A percentile compares a stretch with the other conserved stretches of the same genome.
These are phyloP conservation scores for Lethrus apterus DNA, from an alignment of 1,140 invertebrate genomes.

Conservation along the genomic window DNA sequence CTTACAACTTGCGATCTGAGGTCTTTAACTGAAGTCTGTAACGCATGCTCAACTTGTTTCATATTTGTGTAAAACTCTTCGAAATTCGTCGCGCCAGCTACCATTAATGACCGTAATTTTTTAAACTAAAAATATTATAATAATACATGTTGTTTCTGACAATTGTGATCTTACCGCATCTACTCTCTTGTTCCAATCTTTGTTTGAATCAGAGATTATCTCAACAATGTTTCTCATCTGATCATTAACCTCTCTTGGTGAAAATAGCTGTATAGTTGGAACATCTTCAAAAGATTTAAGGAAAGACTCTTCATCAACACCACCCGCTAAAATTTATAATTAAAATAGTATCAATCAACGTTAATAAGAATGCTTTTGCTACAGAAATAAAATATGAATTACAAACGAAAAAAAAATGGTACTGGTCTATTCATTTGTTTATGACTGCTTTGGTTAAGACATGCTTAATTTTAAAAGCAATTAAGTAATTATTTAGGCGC, in stretches of 20 bases:
- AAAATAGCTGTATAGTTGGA: slow-evolving; percentile 74
- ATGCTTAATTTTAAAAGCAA: too few relatives aligned
- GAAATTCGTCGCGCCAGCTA: slow-evolving; percentile 70
- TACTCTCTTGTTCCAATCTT: slow-evolving; percentile 89
- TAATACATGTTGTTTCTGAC: neutral
- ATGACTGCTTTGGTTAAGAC: too few relatives aligned
- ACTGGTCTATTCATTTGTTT: too few relatives aligned
- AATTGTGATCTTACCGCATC: slow-evolving; percentile 62
- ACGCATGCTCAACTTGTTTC: slow-evolving; percentile 71
- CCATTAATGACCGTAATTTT: slow-evolving; percentile 72
- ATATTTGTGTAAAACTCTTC: slow-evolving; percentile 76
- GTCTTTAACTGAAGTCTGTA: slow-evolving; percentile 82
- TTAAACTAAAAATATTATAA: slow-evolving; percentile 58
- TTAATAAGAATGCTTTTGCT: too few relatives aligned
- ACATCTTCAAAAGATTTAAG: slow-evolving; percentile 78
- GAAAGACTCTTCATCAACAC: slow-evolving; percentile 84
- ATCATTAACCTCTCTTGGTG: slow-evolving; percentile 76
- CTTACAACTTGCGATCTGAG: slow-evolving; percentile 82
- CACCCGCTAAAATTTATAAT: slow-evolving; percentile 56
- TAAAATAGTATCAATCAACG: too few relatives aligned
- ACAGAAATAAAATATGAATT: neutral
- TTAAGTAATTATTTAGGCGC: too few relatives aligned
- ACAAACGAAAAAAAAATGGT: slow-evolving; percentile 22
- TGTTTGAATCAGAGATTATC: slow-evolving; percentile 68
- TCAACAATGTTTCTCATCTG: slow-evolving; percentile 68